Percentiles rank a stretch among this genome's conserved stretches.
phyloP scores from a whole-genome alignment of 2,888 invertebrate species.

The Unio pictorum region DNA sequence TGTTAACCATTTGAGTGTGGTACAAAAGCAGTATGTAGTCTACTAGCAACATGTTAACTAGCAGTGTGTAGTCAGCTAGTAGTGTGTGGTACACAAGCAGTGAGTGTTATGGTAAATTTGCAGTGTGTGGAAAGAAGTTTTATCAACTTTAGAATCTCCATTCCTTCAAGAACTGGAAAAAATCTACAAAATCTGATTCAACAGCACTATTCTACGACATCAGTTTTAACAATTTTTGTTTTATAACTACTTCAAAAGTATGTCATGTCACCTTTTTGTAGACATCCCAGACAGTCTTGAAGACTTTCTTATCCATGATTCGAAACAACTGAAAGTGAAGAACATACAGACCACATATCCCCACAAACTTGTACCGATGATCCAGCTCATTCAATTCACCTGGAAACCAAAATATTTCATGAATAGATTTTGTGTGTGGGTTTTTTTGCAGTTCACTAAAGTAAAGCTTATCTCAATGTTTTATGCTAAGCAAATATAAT shows the following conservation, averaged over 20 bases:
- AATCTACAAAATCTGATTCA: too few species aligned
- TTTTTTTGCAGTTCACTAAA: too few species aligned
- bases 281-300: slow-evolving; percentile 82
- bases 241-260: neutral
- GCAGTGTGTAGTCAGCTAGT: too few species aligned
- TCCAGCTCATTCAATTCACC: slow-evolving; percentile 68
- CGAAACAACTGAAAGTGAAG: slow-evolving; percentile 78
- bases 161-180: too few species aligned
- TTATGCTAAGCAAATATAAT: too few species aligned
- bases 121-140: neutral
- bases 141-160: neutral
- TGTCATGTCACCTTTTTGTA: slow-evolving; percentile 79
- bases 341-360: slow-evolving; percentile 69
- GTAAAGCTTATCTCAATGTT: too few species aligned
- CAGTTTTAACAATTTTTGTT: neutral
- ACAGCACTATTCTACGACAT: neutral
- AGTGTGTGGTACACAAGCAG: too few species aligned
- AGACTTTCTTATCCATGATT: slow-evolving; percentile 82
- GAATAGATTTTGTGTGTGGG: too few species aligned
- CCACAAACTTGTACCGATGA: slow-evolving; percentile 69
- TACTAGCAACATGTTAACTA: too few species aligned
- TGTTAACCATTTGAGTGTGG: too few species aligned
- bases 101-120: neutral
- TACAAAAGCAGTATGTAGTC: too few species aligned
- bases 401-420: slow-evolving; percentile 20